Evolutionary conservation across 1,140 invertebrate species (phyloP).

Genomic region (Branchinecta lindahli): DNA sequence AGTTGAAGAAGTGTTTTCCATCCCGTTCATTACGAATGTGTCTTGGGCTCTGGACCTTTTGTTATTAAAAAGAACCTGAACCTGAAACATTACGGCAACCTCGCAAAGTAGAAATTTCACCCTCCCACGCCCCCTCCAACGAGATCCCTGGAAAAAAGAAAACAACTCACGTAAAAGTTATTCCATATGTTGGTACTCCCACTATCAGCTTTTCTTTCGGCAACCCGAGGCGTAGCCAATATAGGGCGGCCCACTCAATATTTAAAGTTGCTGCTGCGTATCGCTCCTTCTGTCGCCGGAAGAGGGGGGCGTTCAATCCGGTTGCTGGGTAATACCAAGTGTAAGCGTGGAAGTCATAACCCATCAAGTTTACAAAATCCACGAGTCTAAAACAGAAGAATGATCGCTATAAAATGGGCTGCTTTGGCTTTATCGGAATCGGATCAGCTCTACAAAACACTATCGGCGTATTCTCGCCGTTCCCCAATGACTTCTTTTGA

Average conservation of each 20-base stretch:
- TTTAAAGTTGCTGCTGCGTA: constrained; percentile 55
- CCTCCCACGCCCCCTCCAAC: too few relatives aligned
- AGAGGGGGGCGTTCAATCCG: constrained; percentile 64
- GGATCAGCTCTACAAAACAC: too few relatives aligned
- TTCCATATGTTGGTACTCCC: constrained; percentile 78
- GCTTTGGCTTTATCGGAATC: background rate
- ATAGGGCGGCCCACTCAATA: constrained; percentile 61
- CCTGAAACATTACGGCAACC: too few relatives aligned
- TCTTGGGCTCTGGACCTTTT: too few relatives aligned
- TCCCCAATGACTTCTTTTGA: too few relatives aligned
- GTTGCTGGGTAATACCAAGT: constrained; percentile 58
- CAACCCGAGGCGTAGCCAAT: constrained; percentile 64
- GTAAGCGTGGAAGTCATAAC: constrained; percentile 74
- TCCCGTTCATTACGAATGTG: too few relatives aligned
- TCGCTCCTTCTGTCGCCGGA: constrained; percentile 39
- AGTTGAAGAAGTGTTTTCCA: too few relatives aligned
- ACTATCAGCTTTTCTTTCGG: constrained; percentile 65
- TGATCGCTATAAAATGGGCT: background rate
- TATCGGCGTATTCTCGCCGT: too few relatives aligned
- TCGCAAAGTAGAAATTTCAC: too few relatives aligned
- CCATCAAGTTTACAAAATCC: constrained; percentile 75
- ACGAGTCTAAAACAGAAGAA: constrained; percentile 40
- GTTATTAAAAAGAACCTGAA: too few relatives aligned
- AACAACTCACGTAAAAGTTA: constrained; percentile 47
- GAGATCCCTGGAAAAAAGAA: too few relatives aligned